phyloP scores from a whole-genome alignment of 2,888 invertebrate species.

The Scaptomyza tumidula region DNA sequence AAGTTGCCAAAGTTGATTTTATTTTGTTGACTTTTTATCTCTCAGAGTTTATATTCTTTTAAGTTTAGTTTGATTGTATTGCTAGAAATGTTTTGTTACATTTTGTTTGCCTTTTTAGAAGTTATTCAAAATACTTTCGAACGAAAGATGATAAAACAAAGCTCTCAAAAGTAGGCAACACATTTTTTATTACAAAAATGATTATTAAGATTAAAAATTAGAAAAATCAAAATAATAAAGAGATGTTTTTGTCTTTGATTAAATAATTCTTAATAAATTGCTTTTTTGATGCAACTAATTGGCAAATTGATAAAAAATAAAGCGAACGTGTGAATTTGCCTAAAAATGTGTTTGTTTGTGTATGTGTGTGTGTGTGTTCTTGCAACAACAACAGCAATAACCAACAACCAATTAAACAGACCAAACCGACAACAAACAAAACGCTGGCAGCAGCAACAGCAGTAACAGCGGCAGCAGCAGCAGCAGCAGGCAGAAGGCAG shows the following conservation, averaged over 20 bases:
- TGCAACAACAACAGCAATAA: slow-evolving; percentile 2
- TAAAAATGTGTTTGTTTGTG: slow-evolving; percentile 12
- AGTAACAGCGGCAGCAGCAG: slow-evolving; percentile 4
- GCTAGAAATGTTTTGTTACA: too few relatives aligned
- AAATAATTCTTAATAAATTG: neutral
- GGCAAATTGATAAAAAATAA: slow-evolving; percentile 4
- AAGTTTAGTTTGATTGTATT: too few relatives aligned
- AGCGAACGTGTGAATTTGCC: slow-evolving; percentile 10
- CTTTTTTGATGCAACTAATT: neutral
- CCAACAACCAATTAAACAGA: slow-evolving; percentile 44
- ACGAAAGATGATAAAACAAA: too few relatives aligned
- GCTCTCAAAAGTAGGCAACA: slow-evolving; percentile 18
- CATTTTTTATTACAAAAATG: neutral
- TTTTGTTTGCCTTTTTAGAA: too few relatives aligned
- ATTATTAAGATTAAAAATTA: neutral
- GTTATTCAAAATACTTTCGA: too few relatives aligned
- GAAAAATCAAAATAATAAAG: too few relatives aligned
- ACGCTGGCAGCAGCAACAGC: slow-evolving; percentile 17
- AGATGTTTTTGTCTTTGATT: too few relatives aligned
- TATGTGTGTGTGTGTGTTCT: slow-evolving; percentile 1
- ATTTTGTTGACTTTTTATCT: too few relatives aligned
- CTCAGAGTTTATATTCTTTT: too few relatives aligned
- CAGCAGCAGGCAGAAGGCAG: neutral
- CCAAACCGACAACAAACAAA: slow-evolving; percentile 53
- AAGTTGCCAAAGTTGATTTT: too few relatives aligned